Base-by-base conservation (phyloP, 2,797 vertebrate genomes). In the Epinephelus malabaricus region DNA sequence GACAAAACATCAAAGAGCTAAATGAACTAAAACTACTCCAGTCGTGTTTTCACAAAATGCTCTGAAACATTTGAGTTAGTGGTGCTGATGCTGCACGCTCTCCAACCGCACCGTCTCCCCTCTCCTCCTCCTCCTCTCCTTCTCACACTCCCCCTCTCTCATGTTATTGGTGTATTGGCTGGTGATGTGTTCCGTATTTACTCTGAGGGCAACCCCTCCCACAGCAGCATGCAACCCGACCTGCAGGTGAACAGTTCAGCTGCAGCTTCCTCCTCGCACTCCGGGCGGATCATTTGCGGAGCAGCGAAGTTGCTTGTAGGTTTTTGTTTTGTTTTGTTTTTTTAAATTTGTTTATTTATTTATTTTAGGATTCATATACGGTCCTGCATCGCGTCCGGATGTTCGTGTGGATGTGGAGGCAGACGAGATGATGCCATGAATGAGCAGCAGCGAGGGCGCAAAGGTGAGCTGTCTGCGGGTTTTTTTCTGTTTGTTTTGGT, bases 211-310 rank as follows among this genome's bases (percentile, higher is more conserved):
- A 23, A 78, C 79, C 86, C 78, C 87, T 74, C 85, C 89, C 78
- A 54, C 86, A 10, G 64, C 76, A 15, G 65, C 74, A 19, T 67
- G 86, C 81, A 82, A 70, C 73, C 63, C 85, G 81, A 89, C 80
- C 86, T 77, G 81, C 86, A 88, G 89, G 89, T 91, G 90, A 90
- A 8, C 79, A 69, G 56, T 71, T 59, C 73, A 59, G 67, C 69
- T 5, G 60, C 81, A 21, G 69, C 68, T 18, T 58, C 54, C 53
- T 25, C 46, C 66, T 10, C 67, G 0, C 75, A 0, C 21, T 55
- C 65, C 11, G 43, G 5, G 49, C 23, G 58, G 76, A 73, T 71
- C 10, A 5, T 27, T 25, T 8, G 19, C 25, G 15, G 23, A 23
- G 17, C 4, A 45, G 4, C 8, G 43, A 58, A 69, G 67, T 58